phyloP scores from a whole-genome alignment of 2,113 vertebrate species.

The Meleagris gallopavo region DNA sequence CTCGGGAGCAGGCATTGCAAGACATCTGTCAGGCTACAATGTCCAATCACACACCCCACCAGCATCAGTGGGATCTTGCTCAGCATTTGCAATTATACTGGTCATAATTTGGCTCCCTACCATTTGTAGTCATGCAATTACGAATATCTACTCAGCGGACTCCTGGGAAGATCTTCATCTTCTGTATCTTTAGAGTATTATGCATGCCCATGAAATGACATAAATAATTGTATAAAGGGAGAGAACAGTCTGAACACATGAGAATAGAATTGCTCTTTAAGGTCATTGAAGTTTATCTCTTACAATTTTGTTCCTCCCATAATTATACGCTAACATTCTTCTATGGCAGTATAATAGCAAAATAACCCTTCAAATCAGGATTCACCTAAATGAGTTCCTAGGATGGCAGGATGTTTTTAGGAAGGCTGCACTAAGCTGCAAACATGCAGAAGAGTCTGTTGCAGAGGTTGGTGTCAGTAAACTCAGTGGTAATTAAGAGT shows the following conservation, averaged over 20 bases:
- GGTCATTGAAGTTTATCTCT: neutral
- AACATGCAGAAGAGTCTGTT: neutral
- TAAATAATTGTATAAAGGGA: neutral
- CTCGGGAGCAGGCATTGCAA: neutral
- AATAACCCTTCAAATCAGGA: conserved; percentile 18
- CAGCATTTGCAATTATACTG: neutral
- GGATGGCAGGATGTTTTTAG: neutral
- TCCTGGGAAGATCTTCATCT: neutral
- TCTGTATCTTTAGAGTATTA: neutral
- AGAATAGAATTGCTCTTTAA: neutral
- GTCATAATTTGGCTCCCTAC: neutral
- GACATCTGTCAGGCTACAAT: neutral
- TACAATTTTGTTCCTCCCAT: neutral
- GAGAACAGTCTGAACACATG: neutral
- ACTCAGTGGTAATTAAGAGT: neutral
- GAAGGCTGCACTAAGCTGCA: neutral
- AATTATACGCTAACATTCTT: neutral
- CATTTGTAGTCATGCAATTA: neutral
- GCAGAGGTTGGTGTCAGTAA: neutral
- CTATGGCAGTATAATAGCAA: neutral
- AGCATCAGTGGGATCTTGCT: neutral
- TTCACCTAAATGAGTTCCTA: neutral
- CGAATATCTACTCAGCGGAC: neutral
- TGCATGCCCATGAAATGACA: neutral
- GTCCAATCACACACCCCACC: neutral